These are phyloP conservation scores for Malurus alboscapulatus DNA, from an alignment of 2,113 vertebrate species.

Conservation along the genomic window DNA sequence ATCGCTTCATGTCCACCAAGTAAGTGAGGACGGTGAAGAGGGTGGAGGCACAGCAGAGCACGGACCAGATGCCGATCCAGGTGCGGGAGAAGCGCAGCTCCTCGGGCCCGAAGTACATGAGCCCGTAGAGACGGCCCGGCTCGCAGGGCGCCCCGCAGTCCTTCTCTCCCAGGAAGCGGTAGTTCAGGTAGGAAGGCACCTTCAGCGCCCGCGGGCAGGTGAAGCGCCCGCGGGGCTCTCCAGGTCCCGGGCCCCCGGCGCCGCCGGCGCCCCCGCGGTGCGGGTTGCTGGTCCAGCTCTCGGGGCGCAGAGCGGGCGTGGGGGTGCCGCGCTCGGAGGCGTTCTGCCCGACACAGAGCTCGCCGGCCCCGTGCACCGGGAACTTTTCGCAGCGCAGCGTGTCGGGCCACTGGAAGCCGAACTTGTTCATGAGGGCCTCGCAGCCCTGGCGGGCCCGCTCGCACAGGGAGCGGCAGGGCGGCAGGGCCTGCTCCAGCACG, in stretches of 20 bases:
- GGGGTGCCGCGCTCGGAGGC: conserved; percentile 83
- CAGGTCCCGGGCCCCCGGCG: conserved; percentile 12
- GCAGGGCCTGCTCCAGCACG: conserved; percentile 90
- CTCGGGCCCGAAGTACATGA: conserved; percentile 92
- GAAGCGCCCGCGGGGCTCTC: conserved; percentile 74
- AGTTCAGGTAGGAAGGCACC: conserved; percentile 91
- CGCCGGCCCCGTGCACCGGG: conserved; percentile 87
- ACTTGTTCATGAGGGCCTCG: conserved; percentile 96
- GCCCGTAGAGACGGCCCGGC: conserved; percentile 81
- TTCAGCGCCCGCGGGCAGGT: conserved; percentile 84
- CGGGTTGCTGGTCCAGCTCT: conserved; percentile 80
- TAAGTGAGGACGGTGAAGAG: conserved; percentile 94
- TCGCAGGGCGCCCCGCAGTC: conserved; percentile 93
- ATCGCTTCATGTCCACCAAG: conserved; percentile 94
- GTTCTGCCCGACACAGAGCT: conserved; percentile 93
- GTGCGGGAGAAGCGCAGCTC: conserved; percentile 90
- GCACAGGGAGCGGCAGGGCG: conserved; percentile 90
- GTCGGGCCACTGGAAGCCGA: conserved; percentile 96
- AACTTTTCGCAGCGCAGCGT: conserved; percentile 93
- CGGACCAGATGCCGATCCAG: conserved; percentile 95
- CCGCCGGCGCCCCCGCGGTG: conserved; percentile 42
- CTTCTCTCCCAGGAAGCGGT: conserved; percentile 91
- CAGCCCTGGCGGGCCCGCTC: conserved; percentile 92
- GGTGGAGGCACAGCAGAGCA: conserved; percentile 91
- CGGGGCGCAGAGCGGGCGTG: conserved; percentile 69